Percentiles rank a stretch among this genome's conserved stretches.
Conservation (phyloP, 1,140 invertebrate genomes). For the Caenorhabditis latens region DNA sequence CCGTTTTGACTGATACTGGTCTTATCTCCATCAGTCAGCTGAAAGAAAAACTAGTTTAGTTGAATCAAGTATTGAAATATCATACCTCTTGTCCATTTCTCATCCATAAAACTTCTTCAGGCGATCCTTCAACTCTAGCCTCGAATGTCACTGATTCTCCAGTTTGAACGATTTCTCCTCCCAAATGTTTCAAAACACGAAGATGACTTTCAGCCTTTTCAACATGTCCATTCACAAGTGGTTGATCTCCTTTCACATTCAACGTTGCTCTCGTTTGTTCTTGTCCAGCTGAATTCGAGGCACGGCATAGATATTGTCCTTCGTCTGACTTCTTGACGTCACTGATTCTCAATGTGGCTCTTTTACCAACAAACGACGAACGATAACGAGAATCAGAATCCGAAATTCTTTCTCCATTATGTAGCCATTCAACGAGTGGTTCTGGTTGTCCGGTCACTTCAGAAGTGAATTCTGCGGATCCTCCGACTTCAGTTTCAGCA, state of each 20-base stretch:
- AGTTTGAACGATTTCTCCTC: constrained; percentile 85
- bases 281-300: constrained; percentile 89
- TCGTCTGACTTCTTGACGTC: constrained; percentile 85
- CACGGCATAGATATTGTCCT: constrained; percentile 88
- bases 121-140: constrained; percentile 85
- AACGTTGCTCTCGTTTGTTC: constrained; percentile 79
- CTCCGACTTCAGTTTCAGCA: constrained; percentile 60
- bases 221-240: constrained; percentile 76
- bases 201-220: constrained; percentile 79
- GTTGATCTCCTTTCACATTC: constrained; percentile 38
- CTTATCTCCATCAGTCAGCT: constrained; percentile 79
- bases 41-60: neutral
- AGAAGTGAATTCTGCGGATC: constrained; percentile 64
- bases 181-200: constrained; percentile 53
- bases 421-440: constrained; percentile 69
- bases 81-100: constrained; percentile 95
- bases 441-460: constrained; percentile 63
- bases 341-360: constrained; percentile 58
- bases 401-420: constrained; percentile 66
- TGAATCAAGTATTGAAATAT: neutral
- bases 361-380: constrained; percentile 55
- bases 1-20: constrained; percentile 89
- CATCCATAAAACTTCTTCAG: constrained; percentile 88
- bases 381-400: constrained; percentile 58
- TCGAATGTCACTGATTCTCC: constrained; percentile 88